Evolutionary conservation across 37 sponge, comb jelly and placozoan species (phyloP), one percentile per base, ranked within the genome.

Genomic region (Ephydatia muelleri): DNA sequence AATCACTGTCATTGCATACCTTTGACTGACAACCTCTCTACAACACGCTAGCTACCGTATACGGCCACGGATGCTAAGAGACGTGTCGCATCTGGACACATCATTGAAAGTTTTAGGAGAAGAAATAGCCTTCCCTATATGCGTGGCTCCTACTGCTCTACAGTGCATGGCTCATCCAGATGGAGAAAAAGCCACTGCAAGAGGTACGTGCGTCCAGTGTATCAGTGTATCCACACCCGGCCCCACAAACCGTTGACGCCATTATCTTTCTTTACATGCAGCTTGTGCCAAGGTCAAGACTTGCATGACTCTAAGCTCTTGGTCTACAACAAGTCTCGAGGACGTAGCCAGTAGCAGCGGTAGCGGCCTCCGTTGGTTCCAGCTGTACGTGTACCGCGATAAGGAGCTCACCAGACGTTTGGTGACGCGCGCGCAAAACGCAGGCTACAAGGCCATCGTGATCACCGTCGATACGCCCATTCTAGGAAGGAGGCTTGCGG

Each of bases 81-180:
- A 85, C 87, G 91, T 95, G n/a, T 85, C 93, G 25, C 40, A 84
- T 21, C 16, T 89, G 4, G 76, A 82, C 81, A 79, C 75, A 23
- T 39, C 39, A 1, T 82, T 88, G 39, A 65, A 72, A 26, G 38
- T 97, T 1, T 85, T 84, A 3, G 97, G 97, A 32, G 82, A 90
- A 34, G 28, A 38, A 49, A 95, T 92, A 70, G 74, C 65, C 48
- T 85, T 92, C 43, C 97, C 97, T 29, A 71, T 97, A 5, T 81
- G 95, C 80, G 86, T 94, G 5, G 85, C 97, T 2, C 97, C 97
- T 31, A 97, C 97, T 38, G 97, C 96, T 33, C 82, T 95, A 85
- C 97, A 97, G 34, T 68, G 81, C 32, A 85, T 97, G 92, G 97
- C 97, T 27, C 96, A 95, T 69, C 73, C 77, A 30, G 92, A 97